These are phyloP conservation scores for Dastarcus helophoroides DNA, from an alignment of 2,888 invertebrate species.

Conservation along the genomic window DNA sequence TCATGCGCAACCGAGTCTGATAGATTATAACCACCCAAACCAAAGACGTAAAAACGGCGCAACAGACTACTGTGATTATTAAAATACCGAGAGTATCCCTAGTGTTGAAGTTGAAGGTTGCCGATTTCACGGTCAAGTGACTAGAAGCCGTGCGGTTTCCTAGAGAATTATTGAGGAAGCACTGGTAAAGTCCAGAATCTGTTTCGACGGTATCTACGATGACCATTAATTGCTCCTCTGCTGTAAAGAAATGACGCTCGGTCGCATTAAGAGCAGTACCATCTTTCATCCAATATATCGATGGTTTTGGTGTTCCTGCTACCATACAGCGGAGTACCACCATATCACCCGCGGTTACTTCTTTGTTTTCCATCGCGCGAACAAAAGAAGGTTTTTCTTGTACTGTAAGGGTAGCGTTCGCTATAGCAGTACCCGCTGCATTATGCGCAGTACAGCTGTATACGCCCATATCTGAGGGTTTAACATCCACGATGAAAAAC, in stretches of 20 bases:
- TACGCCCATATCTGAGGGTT: slow-evolving; percentile 77
- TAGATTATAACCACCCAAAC: slow-evolving; percentile 89
- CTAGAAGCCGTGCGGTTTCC: slow-evolving; percentile 66
- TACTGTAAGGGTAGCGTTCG: slow-evolving; percentile 78
- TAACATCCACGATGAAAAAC: slow-evolving; percentile 87
- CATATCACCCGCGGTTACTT: slow-evolving; percentile 68
- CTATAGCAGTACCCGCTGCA: slow-evolving; percentile 73
- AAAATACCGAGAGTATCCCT: slow-evolving; percentile 78
- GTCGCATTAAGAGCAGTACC: slow-evolving; percentile 58
- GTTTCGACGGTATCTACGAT: slow-evolving; percentile 66
- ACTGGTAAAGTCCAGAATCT: slow-evolving; percentile 82
- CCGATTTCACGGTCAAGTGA: slow-evolving; percentile 57
- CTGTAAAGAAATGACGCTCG: slow-evolving; percentile 77
- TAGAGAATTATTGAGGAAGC: slow-evolving; percentile 77
- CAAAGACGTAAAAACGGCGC: slow-evolving; percentile 82
- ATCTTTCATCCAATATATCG: slow-evolving; percentile 77
- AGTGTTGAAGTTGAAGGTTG: slow-evolving; percentile 41
- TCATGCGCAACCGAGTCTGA: slow-evolving; percentile 59
- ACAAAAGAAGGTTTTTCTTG: slow-evolving; percentile 78
- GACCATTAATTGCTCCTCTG: slow-evolving; percentile 76
- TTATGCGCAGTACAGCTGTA: slow-evolving; percentile 92
- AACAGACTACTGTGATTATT: slow-evolving; percentile 80
- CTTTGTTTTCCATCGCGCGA: slow-evolving; percentile 75
- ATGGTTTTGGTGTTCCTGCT: slow-evolving; percentile 72
- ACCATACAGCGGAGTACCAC: slow-evolving; percentile 83